Evolutionary conservation across 2,888 invertebrate species (phyloP).

Genomic region (Monochamus alternatus): DNA sequence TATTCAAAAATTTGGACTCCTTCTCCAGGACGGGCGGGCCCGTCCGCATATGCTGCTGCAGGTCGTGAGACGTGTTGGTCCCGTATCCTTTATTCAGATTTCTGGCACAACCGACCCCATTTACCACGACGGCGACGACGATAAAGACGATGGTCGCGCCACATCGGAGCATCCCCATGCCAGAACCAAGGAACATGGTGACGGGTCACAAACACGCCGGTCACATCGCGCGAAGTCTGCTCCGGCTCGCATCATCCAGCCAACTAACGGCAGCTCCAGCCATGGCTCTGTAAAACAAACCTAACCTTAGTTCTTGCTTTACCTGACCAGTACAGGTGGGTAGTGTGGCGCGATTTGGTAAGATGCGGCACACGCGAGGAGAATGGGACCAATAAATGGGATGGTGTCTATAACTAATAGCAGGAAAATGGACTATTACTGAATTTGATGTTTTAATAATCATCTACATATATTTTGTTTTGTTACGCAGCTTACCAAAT

Average conservation of each 20-base stretch:
- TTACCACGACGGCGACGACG: constrained; percentile 51
- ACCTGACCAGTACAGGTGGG: constrained; percentile 57
- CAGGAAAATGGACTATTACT: too few species aligned
- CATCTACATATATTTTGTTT: too few species aligned
- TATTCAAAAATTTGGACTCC: constrained; percentile 64
- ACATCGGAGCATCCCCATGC: constrained; percentile 49
- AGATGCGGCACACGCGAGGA: constrained; percentile 44
- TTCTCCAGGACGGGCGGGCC: constrained; percentile 51
- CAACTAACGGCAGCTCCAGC: constrained; percentile 54
- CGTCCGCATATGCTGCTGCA: constrained; percentile 47
- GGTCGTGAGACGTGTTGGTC: constrained; percentile 42
- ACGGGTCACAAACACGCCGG: constrained; percentile 41
- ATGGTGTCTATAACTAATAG: too few species aligned
- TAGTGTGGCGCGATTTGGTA: constrained; percentile 37
- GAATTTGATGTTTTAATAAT: too few species aligned
- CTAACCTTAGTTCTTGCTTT: constrained; percentile 54
- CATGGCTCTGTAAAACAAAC: constrained; percentile 60
- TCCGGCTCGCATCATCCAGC: constrained; percentile 55
- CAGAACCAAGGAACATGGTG: constrained; percentile 52
- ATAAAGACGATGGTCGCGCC: constrained; percentile 46
- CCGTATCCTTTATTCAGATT: constrained; percentile 47
- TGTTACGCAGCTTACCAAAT: too few species aligned
- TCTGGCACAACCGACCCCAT: constrained; percentile 49
- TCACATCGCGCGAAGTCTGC: constrained; percentile 59
- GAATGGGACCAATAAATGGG: not conserved